Conservation (phyloP, 2,797 vertebrate species). For the Etheostoma perlongum region DNA sequence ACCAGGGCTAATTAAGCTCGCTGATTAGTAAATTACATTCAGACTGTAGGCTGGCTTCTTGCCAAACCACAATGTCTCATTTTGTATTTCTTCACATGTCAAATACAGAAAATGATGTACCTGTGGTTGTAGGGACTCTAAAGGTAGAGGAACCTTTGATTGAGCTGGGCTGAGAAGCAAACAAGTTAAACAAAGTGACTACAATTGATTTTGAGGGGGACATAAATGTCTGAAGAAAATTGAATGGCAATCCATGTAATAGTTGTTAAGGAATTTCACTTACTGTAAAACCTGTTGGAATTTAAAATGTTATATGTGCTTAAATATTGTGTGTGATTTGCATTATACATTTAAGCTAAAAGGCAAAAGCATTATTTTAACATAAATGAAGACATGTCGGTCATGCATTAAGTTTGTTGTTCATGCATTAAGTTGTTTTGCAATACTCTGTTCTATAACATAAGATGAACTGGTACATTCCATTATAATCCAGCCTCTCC, state of each 20-base stretch:
- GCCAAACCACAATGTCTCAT: neutral
- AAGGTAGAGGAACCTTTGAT: neutral
- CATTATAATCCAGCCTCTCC: too few relatives aligned
- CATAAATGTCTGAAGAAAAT: neutral
- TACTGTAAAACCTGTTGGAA: neutral
- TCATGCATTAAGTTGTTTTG: too few relatives aligned
- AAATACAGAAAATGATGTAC: neutral
- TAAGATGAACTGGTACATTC: too few relatives aligned
- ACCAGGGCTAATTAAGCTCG: neutral
- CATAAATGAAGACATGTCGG: too few relatives aligned
- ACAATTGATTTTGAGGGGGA: too few relatives aligned
- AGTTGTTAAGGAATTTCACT: neutral
- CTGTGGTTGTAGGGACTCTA: neutral
- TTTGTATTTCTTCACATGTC: neutral
- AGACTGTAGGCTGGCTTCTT: neutral
- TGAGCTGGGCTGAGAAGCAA: neutral
- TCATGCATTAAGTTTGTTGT: too few relatives aligned
- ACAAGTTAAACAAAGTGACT: neutral
- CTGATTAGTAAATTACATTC: neutral
- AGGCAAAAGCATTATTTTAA: too few relatives aligned
- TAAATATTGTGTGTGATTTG: too few relatives aligned
- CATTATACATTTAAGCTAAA: too few relatives aligned
- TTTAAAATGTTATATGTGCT: too few relatives aligned
- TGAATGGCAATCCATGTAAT: neutral
- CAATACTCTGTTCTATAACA: too few relatives aligned